These are phyloP conservation scores for Phalacrocorax aristotelis DNA, from an alignment of 2,113 vertebrate species.

Conservation along the genomic window DNA sequence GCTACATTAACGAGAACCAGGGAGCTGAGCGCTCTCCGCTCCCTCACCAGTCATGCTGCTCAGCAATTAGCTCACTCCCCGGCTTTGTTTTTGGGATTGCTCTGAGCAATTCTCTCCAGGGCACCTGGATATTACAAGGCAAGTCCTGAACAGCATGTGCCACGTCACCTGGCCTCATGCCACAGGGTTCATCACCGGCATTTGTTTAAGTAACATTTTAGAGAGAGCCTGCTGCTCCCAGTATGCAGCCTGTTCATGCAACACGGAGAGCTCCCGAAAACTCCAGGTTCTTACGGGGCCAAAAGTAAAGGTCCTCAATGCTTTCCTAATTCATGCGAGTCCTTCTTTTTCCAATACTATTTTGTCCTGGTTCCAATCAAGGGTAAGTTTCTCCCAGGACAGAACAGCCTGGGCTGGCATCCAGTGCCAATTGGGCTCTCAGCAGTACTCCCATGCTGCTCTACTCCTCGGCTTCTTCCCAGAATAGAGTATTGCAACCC, in stretches of 20 bases:
- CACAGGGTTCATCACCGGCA: not conserved
- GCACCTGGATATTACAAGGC: not conserved
- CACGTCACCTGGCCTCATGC: not conserved
- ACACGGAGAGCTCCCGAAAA: not conserved
- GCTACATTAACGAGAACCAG: not conserved
- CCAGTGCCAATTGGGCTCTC: not conserved
- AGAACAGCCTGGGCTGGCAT: not conserved
- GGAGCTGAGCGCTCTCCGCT: not conserved
- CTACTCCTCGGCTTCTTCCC: not conserved
- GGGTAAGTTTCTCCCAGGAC: not conserved
- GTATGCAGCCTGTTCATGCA: fast-evolving
- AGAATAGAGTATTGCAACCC: not conserved
- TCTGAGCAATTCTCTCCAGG: not conserved
- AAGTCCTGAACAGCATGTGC: not conserved
- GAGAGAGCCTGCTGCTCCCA: not conserved
- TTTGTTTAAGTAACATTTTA: not conserved
- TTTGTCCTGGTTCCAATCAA: not conserved
- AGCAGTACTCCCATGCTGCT: not conserved
- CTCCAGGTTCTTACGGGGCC: fast-evolving
- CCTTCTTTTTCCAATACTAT: not conserved
- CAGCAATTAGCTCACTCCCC: not conserved
- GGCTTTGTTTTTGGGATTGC: not conserved
- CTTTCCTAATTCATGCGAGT: not conserved
- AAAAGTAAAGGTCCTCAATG: not conserved
- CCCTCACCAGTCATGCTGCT: not conserved